A percentile compares a stretch with the other conserved stretches of the same genome.
Evolutionary conservation across 2,797 vertebrate genomes (phyloP).

Genomic region (Poeciliopsis turneri): DNA sequence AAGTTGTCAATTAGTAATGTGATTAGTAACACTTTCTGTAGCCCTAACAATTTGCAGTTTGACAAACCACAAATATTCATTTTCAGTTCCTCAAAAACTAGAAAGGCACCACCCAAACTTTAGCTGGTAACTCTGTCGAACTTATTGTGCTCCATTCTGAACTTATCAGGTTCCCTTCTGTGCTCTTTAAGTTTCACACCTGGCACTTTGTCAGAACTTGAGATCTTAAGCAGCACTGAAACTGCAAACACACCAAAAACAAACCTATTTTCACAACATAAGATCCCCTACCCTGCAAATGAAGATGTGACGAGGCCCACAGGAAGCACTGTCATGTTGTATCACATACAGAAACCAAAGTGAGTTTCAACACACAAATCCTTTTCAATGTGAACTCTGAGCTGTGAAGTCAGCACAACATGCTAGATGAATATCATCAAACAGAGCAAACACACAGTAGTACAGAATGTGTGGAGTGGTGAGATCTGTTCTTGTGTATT

Average conservation of each 20-base stretch:
- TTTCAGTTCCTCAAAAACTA: constrained; percentile 12
- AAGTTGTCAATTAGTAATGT: background rate
- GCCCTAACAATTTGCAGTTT: constrained; percentile 6
- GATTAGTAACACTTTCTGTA: background rate
- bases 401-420: background rate
- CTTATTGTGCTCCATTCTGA: constrained; percentile 2
- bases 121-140: background rate
- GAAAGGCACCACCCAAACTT: constrained; percentile 34
- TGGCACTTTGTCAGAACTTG: constrained; percentile 5
- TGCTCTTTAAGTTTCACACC: background rate
- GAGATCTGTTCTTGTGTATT: background rate
- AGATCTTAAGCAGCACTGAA: constrained; percentile 3
- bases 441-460: background rate
- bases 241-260: background rate
- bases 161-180: constrained; percentile 2
- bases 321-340: background rate
- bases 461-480: background rate
- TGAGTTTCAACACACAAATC: constrained; percentile 1
- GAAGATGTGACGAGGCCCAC: background rate
- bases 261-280: background rate
- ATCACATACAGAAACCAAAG: background rate
- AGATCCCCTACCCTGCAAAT: background rate
- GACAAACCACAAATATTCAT: constrained; percentile 38
- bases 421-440: background rate
- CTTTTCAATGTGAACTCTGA: constrained; percentile 1